phyloP scores from a whole-genome alignment of 2,113 vertebrate species.

The Urocolius indicus region DNA sequence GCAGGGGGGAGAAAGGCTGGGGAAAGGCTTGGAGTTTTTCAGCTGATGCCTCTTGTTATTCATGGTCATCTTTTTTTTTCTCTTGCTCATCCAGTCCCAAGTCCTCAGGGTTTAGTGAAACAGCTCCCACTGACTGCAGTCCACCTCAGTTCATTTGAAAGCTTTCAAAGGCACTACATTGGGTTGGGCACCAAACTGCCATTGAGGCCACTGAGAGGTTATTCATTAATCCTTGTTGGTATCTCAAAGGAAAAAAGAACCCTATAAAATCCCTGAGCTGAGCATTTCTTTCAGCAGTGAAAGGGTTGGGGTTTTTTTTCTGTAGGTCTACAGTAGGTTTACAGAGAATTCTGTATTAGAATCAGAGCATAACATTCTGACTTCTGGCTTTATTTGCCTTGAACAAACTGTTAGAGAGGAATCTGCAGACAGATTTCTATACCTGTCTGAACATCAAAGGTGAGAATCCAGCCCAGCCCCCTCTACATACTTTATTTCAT shows the following conservation, averaged over 20 bases:
- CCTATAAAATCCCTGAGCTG: not conserved
- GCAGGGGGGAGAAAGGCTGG: not conserved
- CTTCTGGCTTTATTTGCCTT: too few relatives aligned
- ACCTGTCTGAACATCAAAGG: not conserved
- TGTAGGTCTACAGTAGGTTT: not conserved
- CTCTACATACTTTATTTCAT: not conserved
- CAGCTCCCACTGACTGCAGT: not conserved
- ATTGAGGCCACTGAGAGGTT: not conserved
- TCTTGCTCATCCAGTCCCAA: not conserved
- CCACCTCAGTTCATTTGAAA: not conserved
- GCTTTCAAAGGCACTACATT: not conserved
- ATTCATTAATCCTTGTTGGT: not conserved
- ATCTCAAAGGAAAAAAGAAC: not conserved
- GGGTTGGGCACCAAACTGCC: accelerated
- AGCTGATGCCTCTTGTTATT: not conserved
- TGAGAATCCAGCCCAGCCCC: not conserved
- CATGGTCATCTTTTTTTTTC: not conserved
- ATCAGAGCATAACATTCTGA: not conserved
- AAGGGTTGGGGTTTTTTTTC: not conserved
- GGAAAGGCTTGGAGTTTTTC: not conserved
- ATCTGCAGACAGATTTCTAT: not conserved
- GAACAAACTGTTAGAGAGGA: not conserved
- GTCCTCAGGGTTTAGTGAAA: not conserved
- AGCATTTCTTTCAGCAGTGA: not conserved
- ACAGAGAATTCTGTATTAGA: not conserved